A percentile compares a stretch with the other conserved stretches of the same genome.
Conservation (phyloP, 2,797 vertebrate species). For the Anas georgica region DNA sequence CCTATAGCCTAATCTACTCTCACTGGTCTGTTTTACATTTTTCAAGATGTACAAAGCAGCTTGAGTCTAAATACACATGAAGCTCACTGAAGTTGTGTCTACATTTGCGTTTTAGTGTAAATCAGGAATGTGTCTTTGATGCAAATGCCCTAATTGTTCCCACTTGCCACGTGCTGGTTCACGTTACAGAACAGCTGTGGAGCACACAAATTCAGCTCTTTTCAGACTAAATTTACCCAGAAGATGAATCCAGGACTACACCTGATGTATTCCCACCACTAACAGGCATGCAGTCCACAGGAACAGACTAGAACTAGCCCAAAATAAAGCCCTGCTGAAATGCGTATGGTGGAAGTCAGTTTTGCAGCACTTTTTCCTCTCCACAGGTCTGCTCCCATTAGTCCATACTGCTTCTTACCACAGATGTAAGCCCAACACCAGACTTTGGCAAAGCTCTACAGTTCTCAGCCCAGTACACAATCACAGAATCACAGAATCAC, state of each 20-base stretch:
- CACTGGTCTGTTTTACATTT: background rate
- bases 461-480: background rate
- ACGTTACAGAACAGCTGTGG: background rate
- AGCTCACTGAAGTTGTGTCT: background rate
- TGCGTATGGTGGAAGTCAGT: background rate
- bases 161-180: background rate
- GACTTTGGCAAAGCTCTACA: background rate
- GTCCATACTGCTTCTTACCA: background rate
- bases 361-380: background rate
- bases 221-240: background rate
- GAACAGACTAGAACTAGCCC: accelerated
- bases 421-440: background rate
- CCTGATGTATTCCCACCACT: background rate
- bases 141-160: slow-evolving; percentile 17
- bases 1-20: background rate
- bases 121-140: background rate
- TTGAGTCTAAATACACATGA: background rate
- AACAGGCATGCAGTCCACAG: background rate
- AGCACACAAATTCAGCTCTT: background rate
- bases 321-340: background rate
- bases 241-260: background rate
- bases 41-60: background rate
- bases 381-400: background rate
- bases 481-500: no score
- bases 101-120: background rate